A percentile compares a stretch with the other conserved stretches of the same genome.
Conservation (phyloP, 2,888 invertebrate genomes). For the Dicyrtomina minuta region DNA sequence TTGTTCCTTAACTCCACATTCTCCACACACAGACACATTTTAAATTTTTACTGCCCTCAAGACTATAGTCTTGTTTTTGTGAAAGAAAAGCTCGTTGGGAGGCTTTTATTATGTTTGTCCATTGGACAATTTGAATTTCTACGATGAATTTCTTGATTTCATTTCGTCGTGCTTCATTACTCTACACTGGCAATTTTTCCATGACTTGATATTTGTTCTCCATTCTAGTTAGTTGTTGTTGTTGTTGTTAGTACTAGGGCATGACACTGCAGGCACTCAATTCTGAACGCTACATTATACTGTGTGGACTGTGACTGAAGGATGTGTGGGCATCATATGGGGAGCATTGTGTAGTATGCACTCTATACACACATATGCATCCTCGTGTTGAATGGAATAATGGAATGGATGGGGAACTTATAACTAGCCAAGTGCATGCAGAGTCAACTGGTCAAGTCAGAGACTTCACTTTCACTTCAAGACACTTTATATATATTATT, state of each 20-base stretch:
- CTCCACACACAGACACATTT: no score
- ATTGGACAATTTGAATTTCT: constrained; percentile 24
- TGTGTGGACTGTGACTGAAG: not conserved
- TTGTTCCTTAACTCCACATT: no score
- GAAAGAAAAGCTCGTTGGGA: constrained; percentile 9
- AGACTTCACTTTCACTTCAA: constrained; percentile 12
- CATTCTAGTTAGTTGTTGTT: no score
- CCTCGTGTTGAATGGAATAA: not conserved
- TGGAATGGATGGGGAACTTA: not conserved
- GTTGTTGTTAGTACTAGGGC: not conserved
- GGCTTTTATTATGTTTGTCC: constrained; percentile 19
- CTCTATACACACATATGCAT: not conserved
- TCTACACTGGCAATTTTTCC: not conserved
- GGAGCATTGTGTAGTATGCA: no score
- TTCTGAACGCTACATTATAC: not conserved
- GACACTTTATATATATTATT: no score
- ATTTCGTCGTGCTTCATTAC: constrained; percentile 16
- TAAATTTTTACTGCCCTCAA: no score
- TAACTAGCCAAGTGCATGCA: constrained; percentile 5
- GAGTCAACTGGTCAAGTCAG: not conserved
- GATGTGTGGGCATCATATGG: no score
- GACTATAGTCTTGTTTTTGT: no score
- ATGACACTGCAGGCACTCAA: constrained; percentile 5
- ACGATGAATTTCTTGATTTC: no score
- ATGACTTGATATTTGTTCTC: constrained; percentile 15